Percentiles rank a stretch among this genome's conserved stretches.
Evolutionary conservation across 1,140 invertebrate genomes (phyloP).

Genomic region (Drosophila subobscura): DNA sequence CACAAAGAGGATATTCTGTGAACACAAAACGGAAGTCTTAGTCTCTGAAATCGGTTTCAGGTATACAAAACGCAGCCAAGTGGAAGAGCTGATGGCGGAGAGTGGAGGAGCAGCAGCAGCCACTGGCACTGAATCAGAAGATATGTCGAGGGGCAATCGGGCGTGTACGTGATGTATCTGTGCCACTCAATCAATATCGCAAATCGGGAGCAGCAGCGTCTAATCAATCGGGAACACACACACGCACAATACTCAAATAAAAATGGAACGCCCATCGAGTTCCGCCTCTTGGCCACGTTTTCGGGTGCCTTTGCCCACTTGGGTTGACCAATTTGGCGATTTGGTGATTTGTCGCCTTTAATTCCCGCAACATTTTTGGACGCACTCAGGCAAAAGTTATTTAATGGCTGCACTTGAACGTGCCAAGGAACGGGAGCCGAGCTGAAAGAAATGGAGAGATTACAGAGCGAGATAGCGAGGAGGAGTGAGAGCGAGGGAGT

Average conservation of each 20-base stretch:
- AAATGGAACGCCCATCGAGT: conserved; percentile 24
- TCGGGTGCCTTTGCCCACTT: conserved; percentile 52
- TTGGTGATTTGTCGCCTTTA: conserved; percentile 70
- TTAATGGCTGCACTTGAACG: conserved; percentile 79
- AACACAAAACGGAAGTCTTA: conserved; percentile 71
- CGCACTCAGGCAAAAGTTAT: conserved; percentile 68
- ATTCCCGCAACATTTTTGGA: conserved; percentile 62
- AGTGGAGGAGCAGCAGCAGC: conserved; percentile 18
- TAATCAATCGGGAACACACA: conserved; percentile 39
- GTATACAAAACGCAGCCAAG: conserved; percentile 53
- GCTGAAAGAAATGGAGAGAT: conserved; percentile 26
- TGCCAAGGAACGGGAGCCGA: conserved; percentile 44
- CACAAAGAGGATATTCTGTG: conserved; percentile 47
- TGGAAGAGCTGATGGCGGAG: conserved; percentile 44
- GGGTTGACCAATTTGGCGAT: conserved; percentile 75
- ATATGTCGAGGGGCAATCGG: conserved; percentile 17
- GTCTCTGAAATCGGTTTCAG: conserved; percentile 49
- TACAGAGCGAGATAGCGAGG: background rate
- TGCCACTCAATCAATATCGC: conserved; percentile 64
- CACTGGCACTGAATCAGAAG: conserved; percentile 16
- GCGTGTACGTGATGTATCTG: conserved; percentile 70
- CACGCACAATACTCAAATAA: conserved; percentile 20
- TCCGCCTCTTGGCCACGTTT: conserved; percentile 58
- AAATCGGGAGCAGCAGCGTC: conserved; percentile 34
- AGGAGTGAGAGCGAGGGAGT: too few relatives aligned